Base-by-base conservation (phyloP, 2,113 vertebrate species). In the Brevimyrus niger region DNA sequence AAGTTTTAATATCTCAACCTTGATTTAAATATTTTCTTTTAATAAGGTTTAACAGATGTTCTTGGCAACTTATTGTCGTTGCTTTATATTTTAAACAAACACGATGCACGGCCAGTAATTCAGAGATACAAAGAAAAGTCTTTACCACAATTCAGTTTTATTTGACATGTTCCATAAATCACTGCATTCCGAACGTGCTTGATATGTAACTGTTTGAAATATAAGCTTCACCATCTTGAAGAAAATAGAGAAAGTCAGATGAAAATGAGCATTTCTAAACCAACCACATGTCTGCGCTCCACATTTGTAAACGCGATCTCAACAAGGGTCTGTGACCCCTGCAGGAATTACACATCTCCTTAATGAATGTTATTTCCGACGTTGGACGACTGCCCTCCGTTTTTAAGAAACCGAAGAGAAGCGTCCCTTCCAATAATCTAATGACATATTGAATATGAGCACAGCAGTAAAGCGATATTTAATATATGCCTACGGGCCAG, bases 211-310 rank as follows among this genome's bases (percentile, higher is more conserved):
- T 19, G n/a, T 44, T 27, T 47, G 38, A 61, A 89, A 83, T 51
- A 42, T 58, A 65, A 89, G 58, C n/a, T 31, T 89, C 76, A 85
- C 21, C 50, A 31, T 51, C 10, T 19, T 46, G 50, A 46, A 84
- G 4, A 84, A 61, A 48, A n/a, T 23, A 61, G 53, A 87, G 50
- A 11, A 53, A 23, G 38, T 19, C 50, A 42, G 35, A 55, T 35
- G 51, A 55, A 87, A 19, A 55, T 85, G n/a, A 27, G 61, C 9
- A 1, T 69, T 65, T 65, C 23, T 27, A 65, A 27, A 50, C n/a
- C 90, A 48, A 87, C 92, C 90, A 19, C 90, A 46, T 53, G 69
- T 53, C 31, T 27, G 27, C 47, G 23, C 88, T 73, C 44, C 35
- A 86, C 48, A 50, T 48, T 23, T 23, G 42, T 38, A 82, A 82